Evolutionary conservation across 2,113 vertebrate species (phyloP).

Genomic region (Nannobrachium achirus): DNA sequence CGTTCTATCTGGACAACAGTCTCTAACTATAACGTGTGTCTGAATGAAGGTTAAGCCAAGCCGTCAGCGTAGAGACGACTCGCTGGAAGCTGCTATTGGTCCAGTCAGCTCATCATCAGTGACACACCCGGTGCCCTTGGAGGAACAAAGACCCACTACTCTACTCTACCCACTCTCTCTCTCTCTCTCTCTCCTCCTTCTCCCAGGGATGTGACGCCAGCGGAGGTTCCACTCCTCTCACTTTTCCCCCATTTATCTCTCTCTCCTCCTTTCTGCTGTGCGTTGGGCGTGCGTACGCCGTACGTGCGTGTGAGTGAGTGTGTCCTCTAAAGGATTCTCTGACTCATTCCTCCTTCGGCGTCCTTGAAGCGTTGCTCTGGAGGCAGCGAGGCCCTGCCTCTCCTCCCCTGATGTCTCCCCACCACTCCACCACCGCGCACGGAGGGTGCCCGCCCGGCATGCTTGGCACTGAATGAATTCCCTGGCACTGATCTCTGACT

Average conservation of each 20-base stretch:
- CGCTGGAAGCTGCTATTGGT: too few relatives aligned
- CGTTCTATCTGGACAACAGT: too few relatives aligned
- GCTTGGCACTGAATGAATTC: slow-evolving; percentile 63
- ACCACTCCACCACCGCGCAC: slow-evolving; percentile 57
- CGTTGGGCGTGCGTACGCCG: too few relatives aligned
- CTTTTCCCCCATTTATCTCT: not conserved
- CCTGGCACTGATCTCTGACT: slow-evolving; percentile 47
- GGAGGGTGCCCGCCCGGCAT: slow-evolving; percentile 72
- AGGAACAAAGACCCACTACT: slow-evolving; percentile 33
- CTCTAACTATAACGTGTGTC: not conserved
- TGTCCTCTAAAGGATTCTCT: slow-evolving; percentile 58
- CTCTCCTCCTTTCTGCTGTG: not conserved
- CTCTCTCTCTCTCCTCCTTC: slow-evolving; percentile 23
- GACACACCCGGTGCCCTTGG: slow-evolving; percentile 71
- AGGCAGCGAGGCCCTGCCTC: slow-evolving; percentile 65
- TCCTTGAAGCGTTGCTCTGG: slow-evolving; percentile 71
- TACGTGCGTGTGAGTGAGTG: too few relatives aligned
- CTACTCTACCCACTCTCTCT: slow-evolving; percentile 24
- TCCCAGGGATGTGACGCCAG: too few relatives aligned
- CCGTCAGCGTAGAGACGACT: too few relatives aligned
- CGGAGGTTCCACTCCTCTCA: too few relatives aligned
- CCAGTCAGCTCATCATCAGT: too few relatives aligned
- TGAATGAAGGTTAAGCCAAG: too few relatives aligned
- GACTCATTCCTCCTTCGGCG: slow-evolving; percentile 71
- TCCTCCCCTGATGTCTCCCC: slow-evolving; percentile 36